phyloP scores from a whole-genome alignment of 64 coral and sea anemone species.

The Montipora capricornis region DNA sequence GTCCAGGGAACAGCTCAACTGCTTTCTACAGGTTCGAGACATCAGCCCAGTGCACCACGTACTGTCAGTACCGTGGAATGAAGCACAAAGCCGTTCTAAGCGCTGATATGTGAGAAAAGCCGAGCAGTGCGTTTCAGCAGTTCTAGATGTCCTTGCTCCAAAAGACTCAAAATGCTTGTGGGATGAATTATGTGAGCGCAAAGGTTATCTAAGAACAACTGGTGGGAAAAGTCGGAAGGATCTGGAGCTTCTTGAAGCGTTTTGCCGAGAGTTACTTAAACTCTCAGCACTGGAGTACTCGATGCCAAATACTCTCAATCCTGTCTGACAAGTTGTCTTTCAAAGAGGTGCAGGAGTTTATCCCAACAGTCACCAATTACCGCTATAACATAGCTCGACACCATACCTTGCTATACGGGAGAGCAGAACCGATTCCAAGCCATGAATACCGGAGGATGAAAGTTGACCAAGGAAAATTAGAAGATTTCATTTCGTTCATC shows the following conservation, averaged over 20 bases:
- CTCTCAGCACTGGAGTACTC: conserved; percentile 14
- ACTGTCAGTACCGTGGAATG: background rate
- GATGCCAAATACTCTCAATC: conserved; percentile 68
- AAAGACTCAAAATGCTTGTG: conserved; percentile 47
- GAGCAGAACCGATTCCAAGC: conserved; percentile 17
- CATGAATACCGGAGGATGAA: background rate
- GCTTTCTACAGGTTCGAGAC: no score
- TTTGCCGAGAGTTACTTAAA: no score
- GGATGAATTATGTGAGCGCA: conserved; percentile 17
- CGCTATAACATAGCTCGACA: no score
- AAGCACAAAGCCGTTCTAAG: conserved; percentile 34
- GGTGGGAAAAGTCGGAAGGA: conserved; percentile 6
- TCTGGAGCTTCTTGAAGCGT: conserved; percentile 52
- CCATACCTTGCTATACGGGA: background rate
- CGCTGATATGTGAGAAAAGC: conserved; percentile 21
- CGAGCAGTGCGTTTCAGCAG: conserved; percentile 20
- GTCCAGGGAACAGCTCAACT: no score
- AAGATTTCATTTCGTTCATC: conserved; percentile 44
- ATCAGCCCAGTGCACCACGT: background rate
- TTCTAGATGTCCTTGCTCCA: conserved; percentile 58
- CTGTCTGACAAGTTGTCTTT: conserved; percentile 66
- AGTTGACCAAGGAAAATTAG: conserved; percentile 51
- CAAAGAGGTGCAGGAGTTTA: conserved; percentile 68
- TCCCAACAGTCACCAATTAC: background rate
- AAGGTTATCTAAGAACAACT: background rate